A percentile compares a stretch with the other conserved stretches of the same genome.
phyloP scores from a whole-genome alignment of 2,888 invertebrate species.

The Uloborus plumipes region DNA sequence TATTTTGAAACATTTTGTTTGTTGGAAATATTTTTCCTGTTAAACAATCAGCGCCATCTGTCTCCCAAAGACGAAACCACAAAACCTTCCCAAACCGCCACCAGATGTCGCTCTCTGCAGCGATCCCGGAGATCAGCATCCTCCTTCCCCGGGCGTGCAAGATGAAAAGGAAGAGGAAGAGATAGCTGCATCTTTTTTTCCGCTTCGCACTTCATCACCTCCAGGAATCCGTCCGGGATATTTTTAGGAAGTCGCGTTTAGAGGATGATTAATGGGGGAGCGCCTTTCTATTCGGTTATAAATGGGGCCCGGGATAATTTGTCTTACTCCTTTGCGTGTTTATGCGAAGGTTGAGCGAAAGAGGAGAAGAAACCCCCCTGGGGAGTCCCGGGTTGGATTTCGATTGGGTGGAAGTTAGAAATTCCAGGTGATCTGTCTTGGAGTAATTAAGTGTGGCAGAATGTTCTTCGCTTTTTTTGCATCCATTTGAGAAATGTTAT shows the following conservation, averaged over 20 bases:
- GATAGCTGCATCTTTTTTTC: slow-evolving; percentile 4
- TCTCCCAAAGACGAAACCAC: too few relatives aligned
- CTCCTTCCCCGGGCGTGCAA: too few relatives aligned
- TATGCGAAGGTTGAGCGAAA: slow-evolving; percentile 19
- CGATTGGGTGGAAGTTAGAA: slow-evolving; percentile 24
- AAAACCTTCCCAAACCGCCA: too few relatives aligned
- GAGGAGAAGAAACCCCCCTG: slow-evolving; percentile 44
- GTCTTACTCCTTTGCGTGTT: slow-evolving; percentile 50
- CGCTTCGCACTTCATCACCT: slow-evolving; percentile 60
- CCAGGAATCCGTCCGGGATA: slow-evolving; percentile 46
- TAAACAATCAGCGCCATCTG: too few relatives aligned
- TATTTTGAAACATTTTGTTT: too few relatives aligned
- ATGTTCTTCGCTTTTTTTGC: not conserved
- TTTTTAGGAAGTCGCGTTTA: slow-evolving; percentile 61
- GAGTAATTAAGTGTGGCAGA: slow-evolving; percentile 52
- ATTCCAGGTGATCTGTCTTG: slow-evolving; percentile 52
- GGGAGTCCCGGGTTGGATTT: slow-evolving; percentile 36
- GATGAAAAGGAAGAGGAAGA: too few relatives aligned
- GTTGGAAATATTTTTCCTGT: too few relatives aligned
- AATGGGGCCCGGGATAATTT: slow-evolving; percentile 57
- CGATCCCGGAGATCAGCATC: too few relatives aligned
- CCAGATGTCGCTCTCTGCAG: too few relatives aligned
- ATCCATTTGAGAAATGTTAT: too few relatives aligned
- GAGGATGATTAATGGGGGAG: slow-evolving; percentile 59
- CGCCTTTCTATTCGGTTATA: slow-evolving; percentile 48